These are phyloP conservation scores for Crepidodera aurea DNA, from an alignment of 2,888 invertebrate genomes.

Conservation along the genomic window DNA sequence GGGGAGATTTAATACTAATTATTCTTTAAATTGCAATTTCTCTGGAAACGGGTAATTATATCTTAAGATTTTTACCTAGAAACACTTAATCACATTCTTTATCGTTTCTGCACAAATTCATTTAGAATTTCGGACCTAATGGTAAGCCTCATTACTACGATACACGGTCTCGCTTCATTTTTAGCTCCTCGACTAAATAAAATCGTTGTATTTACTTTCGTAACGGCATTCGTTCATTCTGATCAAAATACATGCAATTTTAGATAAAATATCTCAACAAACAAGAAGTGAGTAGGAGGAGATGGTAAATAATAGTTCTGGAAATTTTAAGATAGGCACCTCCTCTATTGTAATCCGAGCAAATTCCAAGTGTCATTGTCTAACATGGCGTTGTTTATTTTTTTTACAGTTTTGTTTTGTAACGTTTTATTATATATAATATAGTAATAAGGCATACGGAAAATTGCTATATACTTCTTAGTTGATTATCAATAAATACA, in stretches of 20 bases:
- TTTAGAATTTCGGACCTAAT: too few relatives aligned
- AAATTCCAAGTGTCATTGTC: slow-evolving; percentile 16
- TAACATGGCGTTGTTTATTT: slow-evolving; percentile 11
- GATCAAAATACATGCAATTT: slow-evolving; percentile 25
- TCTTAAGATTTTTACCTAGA: too few relatives aligned
- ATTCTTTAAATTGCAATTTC: too few relatives aligned
- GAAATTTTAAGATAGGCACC: slow-evolving; percentile 5
- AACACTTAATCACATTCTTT: too few relatives aligned
- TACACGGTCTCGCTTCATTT: too few relatives aligned
- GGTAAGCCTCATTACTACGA: too few relatives aligned
- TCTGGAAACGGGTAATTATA: too few relatives aligned
- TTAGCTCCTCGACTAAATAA: slow-evolving; percentile 2
- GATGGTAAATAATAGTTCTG: slow-evolving; percentile 13
- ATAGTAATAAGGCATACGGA: too few relatives aligned
- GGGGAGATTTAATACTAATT: too few relatives aligned
- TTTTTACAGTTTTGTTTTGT: slow-evolving; percentile 1
- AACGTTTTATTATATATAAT: neutral
- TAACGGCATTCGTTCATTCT: slow-evolving; percentile 9
- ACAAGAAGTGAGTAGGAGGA: slow-evolving; percentile 26
- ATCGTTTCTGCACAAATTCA: too few relatives aligned
- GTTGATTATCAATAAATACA: too few relatives aligned
- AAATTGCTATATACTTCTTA: too few relatives aligned
- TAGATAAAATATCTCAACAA: slow-evolving; percentile 24
- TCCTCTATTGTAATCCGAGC: slow-evolving; percentile 8
- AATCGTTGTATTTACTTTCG: slow-evolving; percentile 10